phyloP scores from a whole-genome alignment of 2,797 vertebrate genomes.

The Hippocampus kuda region DNA sequence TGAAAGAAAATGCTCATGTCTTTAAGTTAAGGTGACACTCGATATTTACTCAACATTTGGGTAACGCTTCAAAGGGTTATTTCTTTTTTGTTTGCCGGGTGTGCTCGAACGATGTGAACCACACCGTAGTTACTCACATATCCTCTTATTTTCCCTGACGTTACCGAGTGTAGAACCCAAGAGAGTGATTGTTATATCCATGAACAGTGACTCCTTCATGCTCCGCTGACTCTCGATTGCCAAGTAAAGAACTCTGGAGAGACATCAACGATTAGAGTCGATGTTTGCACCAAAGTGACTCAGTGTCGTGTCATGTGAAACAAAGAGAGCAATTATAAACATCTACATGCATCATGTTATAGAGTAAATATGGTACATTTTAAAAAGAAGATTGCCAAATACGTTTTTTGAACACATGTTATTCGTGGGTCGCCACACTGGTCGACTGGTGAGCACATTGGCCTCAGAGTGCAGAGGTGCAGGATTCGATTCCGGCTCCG shows the following conservation, averaged over 20 bases:
- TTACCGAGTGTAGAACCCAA: slow-evolving; percentile 2
- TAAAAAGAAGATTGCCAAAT: not conserved
- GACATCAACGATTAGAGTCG: slow-evolving; percentile 5
- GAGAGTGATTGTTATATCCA: slow-evolving; percentile 12
- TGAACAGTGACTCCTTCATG: slow-evolving; percentile 8
- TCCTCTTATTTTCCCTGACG: not conserved
- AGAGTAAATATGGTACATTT: not conserved
- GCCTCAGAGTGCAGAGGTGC: too few relatives aligned
- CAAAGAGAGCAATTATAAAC: not conserved
- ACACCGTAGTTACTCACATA: not conserved
- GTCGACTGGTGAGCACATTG: too few relatives aligned
- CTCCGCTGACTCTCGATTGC: slow-evolving; percentile 8
- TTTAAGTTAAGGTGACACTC: not conserved
- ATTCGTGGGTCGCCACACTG: too few relatives aligned
- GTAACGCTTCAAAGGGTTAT: not conserved
- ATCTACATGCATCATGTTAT: not conserved
- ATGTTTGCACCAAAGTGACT: slow-evolving; percentile 6
- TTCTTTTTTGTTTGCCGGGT: not conserved
- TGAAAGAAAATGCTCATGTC: not conserved
- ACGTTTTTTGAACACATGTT: not conserved
- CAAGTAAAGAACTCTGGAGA: slow-evolving; percentile 8
- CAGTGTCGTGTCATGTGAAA: not conserved
- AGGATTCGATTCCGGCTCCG: too few relatives aligned
- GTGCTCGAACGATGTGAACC: not conserved
- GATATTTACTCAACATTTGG: not conserved